Evolutionary conservation across 2,113 vertebrate genomes (phyloP).

Genomic region (Furnarius figulus): DNA sequence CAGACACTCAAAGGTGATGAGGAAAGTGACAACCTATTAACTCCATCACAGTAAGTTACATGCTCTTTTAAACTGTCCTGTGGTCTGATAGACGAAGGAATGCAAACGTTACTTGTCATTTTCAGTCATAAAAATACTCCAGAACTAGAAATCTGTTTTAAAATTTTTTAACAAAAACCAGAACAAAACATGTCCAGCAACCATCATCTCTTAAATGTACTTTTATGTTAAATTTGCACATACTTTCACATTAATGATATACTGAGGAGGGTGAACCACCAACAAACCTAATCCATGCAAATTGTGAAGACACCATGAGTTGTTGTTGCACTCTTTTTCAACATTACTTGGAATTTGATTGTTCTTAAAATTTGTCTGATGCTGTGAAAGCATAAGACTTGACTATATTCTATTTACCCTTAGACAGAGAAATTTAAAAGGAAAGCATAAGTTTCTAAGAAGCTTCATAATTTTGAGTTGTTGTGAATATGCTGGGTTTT

Average conservation of each 20-base stretch:
- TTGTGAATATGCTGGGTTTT: not conserved
- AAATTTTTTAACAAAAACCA: not conserved
- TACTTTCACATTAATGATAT: not conserved
- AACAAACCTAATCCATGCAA: not conserved
- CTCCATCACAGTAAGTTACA: constrained; percentile 88
- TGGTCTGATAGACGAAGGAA: not conserved
- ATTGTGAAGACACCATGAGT: not conserved
- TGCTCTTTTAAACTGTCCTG: not conserved
- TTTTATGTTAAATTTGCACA: not conserved
- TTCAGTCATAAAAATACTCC: not conserved
- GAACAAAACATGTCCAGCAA: not conserved
- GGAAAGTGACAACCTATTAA: constrained; percentile 79
- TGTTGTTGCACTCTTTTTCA: not conserved
- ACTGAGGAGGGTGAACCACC: no score
- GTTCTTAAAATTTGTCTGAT: not conserved
- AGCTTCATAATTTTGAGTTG: not conserved
- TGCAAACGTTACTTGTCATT: not conserved
- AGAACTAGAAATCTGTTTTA: not conserved
- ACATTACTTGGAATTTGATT: not conserved
- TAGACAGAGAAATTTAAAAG: not conserved
- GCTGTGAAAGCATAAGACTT: not conserved
- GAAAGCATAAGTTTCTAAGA: not conserved
- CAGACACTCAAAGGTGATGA: constrained; percentile 90
- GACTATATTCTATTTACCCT: not conserved
- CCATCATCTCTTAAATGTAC: not conserved